These are phyloP conservation scores for Standfussiana lucernea DNA, from an alignment of 2,888 invertebrate genomes.

Conservation along the genomic window DNA sequence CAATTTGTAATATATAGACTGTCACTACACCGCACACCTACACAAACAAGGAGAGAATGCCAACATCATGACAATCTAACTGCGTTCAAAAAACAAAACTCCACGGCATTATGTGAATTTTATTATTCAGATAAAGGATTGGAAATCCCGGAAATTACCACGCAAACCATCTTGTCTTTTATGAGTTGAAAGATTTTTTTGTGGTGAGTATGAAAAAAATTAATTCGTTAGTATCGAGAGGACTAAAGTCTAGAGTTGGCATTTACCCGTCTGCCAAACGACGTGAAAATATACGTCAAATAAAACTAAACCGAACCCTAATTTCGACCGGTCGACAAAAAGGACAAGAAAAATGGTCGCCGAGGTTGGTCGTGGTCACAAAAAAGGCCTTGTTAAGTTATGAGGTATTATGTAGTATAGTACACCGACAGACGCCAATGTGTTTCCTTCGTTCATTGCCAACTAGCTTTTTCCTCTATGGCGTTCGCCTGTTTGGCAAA, in stretches of 20 bases:
- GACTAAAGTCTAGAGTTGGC: background rate
- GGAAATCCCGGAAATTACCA: background rate
- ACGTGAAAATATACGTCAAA: too few species aligned
- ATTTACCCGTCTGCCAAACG: background rate
- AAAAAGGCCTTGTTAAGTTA: conserved; percentile 54
- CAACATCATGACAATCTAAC: conserved; percentile 46
- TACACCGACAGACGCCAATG: too few species aligned
- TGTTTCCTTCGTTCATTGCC: too few species aligned
- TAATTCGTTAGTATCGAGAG: background rate
- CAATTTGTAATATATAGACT: background rate
- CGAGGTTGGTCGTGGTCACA: conserved; percentile 53
- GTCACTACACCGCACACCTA: conserved; percentile 22
- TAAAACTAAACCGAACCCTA: conserved; percentile 54
- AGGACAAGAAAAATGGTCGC: conserved; percentile 31
- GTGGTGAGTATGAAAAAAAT: background rate
- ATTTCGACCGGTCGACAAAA: conserved; percentile 37
- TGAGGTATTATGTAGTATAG: too few species aligned
- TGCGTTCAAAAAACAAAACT: conserved; percentile 36
- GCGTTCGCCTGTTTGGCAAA: background rate
- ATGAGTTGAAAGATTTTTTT: background rate
- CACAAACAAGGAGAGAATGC: conserved; percentile 5
- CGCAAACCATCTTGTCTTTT: background rate
- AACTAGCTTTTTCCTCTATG: background rate
- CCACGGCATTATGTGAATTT: background rate
- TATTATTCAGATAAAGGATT: background rate